Evolutionary conservation across 2,797 vertebrate species (phyloP), one percentile per base, ranked within the genome.

Genomic region (Ptychadena robeensis): DNA sequence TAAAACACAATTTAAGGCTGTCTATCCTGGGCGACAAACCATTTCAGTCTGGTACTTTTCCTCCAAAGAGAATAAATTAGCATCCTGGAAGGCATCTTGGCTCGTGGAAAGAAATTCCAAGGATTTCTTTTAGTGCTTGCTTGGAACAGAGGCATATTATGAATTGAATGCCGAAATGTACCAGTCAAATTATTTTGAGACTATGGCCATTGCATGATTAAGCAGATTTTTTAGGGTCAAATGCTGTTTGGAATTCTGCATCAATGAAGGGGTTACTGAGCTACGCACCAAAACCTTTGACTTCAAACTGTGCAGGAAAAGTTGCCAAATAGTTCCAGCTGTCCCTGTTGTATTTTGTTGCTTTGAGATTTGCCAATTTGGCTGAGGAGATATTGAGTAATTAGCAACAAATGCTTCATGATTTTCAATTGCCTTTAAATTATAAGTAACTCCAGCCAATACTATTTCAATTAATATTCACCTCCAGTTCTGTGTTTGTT

Each of bases 321-420:
- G 22, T 38, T 73, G 77, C 77, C 76, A 84, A 84, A 68, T 74
- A 74, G 64, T 70, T 70, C 77, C 82, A 84, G 82, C 77, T 84
- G 77, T 80, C 82, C 71, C 82, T 57, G 64, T 75, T 84, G 82
- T 80, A 74, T 74, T 84, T 28, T 34, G 53, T 63, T 74, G 77
- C 77, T 75, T 30, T 69, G 48, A 74, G 44, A 75, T 79, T 68
- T 83, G 82, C 82, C 82, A 79, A 73, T 83, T 83, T 83, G 82
- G 82, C 82, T 83, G 37, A 18, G 73, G 63, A 67, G 69, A 73
- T 35, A 59, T 72, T 67, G 63, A 72, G 70, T 73, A 71, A 84
- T 84, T 84, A 84, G 48, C 57, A 80, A 80, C 82, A 74, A 84
- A 80, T 75, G 82, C 64, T 69, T 65, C 82, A 64, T 84, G 82